Conservation (phyloP, 2,797 vertebrate genomes). For the Chloroceryle inda region DNA sequence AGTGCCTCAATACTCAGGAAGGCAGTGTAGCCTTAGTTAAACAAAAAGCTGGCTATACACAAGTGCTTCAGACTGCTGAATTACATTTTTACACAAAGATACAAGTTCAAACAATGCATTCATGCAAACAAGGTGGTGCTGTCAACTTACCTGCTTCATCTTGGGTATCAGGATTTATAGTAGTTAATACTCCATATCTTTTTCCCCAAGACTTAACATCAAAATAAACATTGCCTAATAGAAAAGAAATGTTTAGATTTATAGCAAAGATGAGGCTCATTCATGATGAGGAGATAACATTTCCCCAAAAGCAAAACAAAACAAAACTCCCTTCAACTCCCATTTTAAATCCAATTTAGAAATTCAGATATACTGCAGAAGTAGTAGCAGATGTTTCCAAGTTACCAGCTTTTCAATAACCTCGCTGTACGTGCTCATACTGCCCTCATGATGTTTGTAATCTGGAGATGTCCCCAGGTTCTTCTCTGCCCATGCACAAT, state of each 20-base stretch:
- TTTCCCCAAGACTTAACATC: conserved; percentile 88
- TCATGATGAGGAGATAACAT: not conserved
- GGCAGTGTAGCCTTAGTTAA: not conserved
- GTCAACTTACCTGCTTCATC: conserved; percentile 83
- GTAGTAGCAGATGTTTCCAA: not conserved
- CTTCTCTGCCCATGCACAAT: not conserved
- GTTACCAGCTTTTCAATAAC: not conserved
- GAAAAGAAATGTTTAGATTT: conserved; percentile 30
- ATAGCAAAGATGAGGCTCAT: not conserved
- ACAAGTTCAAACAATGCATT: not conserved
- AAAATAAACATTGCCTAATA: conserved; percentile 94
- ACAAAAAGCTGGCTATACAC: not conserved
- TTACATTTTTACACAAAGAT: not conserved
- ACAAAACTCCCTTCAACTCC: not conserved
- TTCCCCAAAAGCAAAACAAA: not conserved
- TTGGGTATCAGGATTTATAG: conserved; percentile 35
- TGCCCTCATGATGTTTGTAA: fast-evolving
- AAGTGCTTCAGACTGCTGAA: not conserved
- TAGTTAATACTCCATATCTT: conserved; percentile 88
- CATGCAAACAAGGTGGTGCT: not conserved
- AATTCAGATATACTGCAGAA: not conserved
- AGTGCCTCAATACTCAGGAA: not conserved
- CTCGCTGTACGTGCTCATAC: not conserved
- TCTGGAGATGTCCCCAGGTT: not conserved
- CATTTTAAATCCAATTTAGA: not conserved